Conservation (phyloP, 2,888 invertebrate genomes). For the Pristionchus arcanus region DNA sequence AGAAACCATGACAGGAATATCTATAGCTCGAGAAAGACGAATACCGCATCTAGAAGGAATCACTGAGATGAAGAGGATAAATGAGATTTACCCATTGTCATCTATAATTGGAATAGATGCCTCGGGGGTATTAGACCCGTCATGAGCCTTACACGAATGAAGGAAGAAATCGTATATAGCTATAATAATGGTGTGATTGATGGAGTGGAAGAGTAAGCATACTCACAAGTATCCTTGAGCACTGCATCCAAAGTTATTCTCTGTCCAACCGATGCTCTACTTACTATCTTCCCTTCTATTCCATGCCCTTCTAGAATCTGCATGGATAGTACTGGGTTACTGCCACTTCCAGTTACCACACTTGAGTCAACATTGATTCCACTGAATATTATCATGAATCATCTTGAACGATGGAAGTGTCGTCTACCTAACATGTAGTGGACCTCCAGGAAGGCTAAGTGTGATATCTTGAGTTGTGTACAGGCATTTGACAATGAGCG, state of each 20-base stretch:
- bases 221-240: constrained; percentile 75
- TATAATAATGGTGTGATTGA: constrained; percentile 64
- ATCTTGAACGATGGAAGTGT: not conserved
- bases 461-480: constrained; percentile 73
- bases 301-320: constrained; percentile 77
- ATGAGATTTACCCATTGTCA: constrained; percentile 72
- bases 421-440: constrained; percentile 43
- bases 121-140: constrained; percentile 75
- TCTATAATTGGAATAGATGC: constrained; percentile 76
- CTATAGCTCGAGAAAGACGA: constrained; percentile 75
- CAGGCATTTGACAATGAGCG: constrained; percentile 70
- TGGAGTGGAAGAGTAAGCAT: not conserved
- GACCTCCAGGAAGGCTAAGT: constrained; percentile 71
- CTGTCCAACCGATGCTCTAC: constrained; percentile 75
- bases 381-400: constrained; percentile 36
- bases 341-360: constrained; percentile 75
- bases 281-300: constrained; percentile 69
- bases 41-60: constrained; percentile 73
- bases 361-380: constrained; percentile 65
- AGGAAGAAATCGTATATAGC: constrained; percentile 79
- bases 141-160: constrained; percentile 78
- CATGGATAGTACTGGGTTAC: constrained; percentile 72
- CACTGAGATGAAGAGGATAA: not conserved
- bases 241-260: constrained; percentile 75
- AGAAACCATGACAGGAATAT: constrained; percentile 73